These are phyloP conservation scores for Bombus impatiens DNA, from an alignment of 1,140 invertebrate species.

Conservation along the genomic window DNA sequence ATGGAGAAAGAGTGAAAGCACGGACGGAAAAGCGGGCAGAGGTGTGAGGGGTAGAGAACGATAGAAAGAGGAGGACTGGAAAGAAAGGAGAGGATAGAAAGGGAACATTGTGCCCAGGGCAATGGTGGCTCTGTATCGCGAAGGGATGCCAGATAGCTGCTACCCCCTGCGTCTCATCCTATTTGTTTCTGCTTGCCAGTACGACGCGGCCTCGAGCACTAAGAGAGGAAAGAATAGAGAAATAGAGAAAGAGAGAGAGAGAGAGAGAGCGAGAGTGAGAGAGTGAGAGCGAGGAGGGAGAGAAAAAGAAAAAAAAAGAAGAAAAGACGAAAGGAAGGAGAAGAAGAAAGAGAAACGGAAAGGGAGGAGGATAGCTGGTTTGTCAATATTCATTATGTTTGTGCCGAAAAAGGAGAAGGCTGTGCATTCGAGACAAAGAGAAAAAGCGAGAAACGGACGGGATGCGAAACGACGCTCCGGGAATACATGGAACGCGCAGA, in stretches of 20 bases:
- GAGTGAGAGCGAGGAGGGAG: neutral
- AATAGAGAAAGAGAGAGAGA: neutral
- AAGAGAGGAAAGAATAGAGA: slow-evolving; percentile 22
- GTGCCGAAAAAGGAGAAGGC: slow-evolving; percentile 53
- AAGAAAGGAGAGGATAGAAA: slow-evolving; percentile 34
- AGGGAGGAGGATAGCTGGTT: slow-evolving; percentile 50
- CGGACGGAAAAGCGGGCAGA: slow-evolving; percentile 1
- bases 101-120: slow-evolving; percentile 70
- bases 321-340: neutral
- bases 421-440: neutral
- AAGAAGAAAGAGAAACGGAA: neutral
- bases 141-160: slow-evolving; percentile 60
- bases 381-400: slow-evolving; percentile 75
- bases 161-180: slow-evolving; percentile 68
- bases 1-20: slow-evolving; percentile 31
- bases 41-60: neutral
- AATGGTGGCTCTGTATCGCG: slow-evolving; percentile 61
- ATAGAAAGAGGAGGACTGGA: neutral
- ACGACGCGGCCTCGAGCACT: slow-evolving; percentile 64
- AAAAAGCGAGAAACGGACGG: slow-evolving; percentile 39
- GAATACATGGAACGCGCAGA: slow-evolving; percentile 39
- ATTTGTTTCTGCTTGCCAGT: slow-evolving; percentile 71
- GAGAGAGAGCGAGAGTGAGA: neutral
- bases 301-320: neutral
- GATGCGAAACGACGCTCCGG: slow-evolving; percentile 29